A percentile compares a stretch with the other conserved stretches of the same genome.
phyloP scores from a whole-genome alignment of 2,113 vertebrate genomes.

The Manacus vitellinus region DNA sequence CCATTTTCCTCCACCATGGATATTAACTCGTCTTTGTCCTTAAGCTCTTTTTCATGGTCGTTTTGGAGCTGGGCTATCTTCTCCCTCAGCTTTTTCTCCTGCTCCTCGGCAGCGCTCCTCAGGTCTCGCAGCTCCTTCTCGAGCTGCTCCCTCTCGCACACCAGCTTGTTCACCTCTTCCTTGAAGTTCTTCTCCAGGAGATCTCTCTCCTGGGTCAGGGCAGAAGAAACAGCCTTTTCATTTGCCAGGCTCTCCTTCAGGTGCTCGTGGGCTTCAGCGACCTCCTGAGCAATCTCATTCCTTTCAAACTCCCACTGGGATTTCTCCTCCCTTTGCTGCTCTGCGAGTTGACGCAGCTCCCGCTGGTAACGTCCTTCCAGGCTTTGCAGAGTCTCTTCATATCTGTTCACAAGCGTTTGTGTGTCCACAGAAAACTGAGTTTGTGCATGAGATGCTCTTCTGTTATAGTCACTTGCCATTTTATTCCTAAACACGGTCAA shows the following conservation, averaged over 20 bases:
- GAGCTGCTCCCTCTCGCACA: constrained; percentile 75
- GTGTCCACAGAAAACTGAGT: constrained; percentile 79
- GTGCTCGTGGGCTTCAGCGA: constrained; percentile 54
- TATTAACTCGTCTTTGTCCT: constrained; percentile 59
- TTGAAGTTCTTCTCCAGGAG: constrained; percentile 74
- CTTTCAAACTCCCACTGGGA: constrained; percentile 82
- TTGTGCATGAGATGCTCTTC: constrained; percentile 82
- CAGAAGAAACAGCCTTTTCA: constrained; percentile 59
- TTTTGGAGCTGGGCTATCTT: constrained; percentile 76
- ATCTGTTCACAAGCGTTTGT: constrained; percentile 75
- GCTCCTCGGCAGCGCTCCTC: constrained; percentile 56
- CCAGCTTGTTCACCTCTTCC: constrained; percentile 71
- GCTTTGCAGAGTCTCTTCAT: constrained; percentile 70
- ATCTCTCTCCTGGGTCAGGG: constrained; percentile 70
- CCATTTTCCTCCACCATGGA: constrained; percentile 58
- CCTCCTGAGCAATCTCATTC: constrained; percentile 74
- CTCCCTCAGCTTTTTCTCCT: constrained; percentile 72
- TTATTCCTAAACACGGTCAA: constrained; percentile 87
- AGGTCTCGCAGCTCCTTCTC: constrained; percentile 75
- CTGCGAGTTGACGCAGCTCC: constrained; percentile 73
- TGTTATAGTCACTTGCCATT: constrained; percentile 83
- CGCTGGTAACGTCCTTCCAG: constrained; percentile 76
- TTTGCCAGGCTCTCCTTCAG: constrained; percentile 68
- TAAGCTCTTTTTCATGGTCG: constrained; percentile 68
- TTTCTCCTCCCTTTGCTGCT: constrained; percentile 74